Evolutionary conservation across 2,888 invertebrate genomes (phyloP).

Genomic region (Sinhomidia bicolor): DNA sequence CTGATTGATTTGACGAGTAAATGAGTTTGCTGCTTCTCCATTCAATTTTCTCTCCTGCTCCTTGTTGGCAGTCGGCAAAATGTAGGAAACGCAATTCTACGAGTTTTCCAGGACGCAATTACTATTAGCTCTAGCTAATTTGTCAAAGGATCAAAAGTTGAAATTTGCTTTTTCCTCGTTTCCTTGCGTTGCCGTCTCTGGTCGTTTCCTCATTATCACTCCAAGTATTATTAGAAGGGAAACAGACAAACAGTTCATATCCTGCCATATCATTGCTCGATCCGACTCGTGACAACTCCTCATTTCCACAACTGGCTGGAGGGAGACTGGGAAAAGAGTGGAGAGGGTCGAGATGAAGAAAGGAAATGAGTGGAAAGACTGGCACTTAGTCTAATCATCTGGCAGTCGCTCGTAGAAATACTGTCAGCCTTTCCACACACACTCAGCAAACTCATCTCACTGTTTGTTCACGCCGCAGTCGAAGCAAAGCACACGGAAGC

Average conservation of each 20-base stretch:
- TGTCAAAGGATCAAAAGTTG: constrained; percentile 57
- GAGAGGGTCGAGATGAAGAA: too few relatives aligned
- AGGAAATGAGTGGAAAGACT: too few relatives aligned
- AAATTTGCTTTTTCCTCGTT: not conserved
- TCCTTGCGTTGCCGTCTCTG: not conserved
- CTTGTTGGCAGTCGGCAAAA: not conserved
- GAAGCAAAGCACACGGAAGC: too few relatives aligned
- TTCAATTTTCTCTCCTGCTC: not conserved
- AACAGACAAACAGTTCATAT: constrained; percentile 13
- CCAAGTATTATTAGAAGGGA: not conserved
- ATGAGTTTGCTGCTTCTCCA: constrained; percentile 41
- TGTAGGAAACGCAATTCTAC: not conserved
- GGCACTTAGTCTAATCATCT: too few relatives aligned
- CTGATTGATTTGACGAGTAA: constrained; percentile 52
- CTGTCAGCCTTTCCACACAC: too few relatives aligned
- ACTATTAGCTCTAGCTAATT: constrained; percentile 69
- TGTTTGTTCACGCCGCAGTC: too few relatives aligned
- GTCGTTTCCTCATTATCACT: not conserved
- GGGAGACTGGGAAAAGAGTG: too few relatives aligned
- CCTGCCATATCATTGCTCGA: not conserved
- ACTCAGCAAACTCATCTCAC: too few relatives aligned
- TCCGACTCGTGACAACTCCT: not conserved
- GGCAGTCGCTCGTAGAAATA: too few relatives aligned
- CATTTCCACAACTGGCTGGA: not conserved
- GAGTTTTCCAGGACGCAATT: constrained; percentile 17